A percentile compares a stretch with the other conserved stretches of the same genome.
Conservation (phyloP, 2,888 invertebrate species). For the Lasioglossum malachurum region DNA sequence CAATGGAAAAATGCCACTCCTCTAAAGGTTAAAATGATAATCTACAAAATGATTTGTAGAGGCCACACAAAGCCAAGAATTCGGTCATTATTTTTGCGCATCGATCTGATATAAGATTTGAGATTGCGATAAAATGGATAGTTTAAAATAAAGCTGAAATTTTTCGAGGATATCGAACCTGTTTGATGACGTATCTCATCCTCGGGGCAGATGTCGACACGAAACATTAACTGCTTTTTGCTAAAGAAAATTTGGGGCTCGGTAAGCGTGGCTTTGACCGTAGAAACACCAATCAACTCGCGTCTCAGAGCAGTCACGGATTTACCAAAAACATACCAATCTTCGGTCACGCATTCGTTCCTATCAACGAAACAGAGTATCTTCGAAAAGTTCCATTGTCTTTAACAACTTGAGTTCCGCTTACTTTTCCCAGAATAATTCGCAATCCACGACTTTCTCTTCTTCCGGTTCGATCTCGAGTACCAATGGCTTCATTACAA, state of each 20-base stretch:
- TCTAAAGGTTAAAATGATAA: too few relatives aligned
- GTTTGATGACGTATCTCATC: constrained; percentile 85
- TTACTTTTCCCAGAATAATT: constrained; percentile 72
- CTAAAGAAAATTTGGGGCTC: constrained; percentile 87
- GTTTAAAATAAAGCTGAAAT: neutral
- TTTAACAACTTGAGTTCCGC: constrained; percentile 38
- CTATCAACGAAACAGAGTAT: constrained; percentile 50
- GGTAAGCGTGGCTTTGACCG: constrained; percentile 86
- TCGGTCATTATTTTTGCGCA: neutral
- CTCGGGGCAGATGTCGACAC: constrained; percentile 85
- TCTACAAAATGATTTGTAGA: too few relatives aligned
- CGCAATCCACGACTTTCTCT: constrained; percentile 63
- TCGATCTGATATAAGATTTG: neutral
- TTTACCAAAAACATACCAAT: constrained; percentile 87
- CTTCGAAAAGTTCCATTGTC: neutral
- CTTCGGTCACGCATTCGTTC: constrained; percentile 85
- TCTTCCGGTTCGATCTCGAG: constrained; percentile 70
- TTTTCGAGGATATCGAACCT: constrained; percentile 73
- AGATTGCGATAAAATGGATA: neutral
- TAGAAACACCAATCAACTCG: constrained; percentile 86
- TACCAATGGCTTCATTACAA: constrained; percentile 67
- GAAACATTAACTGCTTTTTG: constrained; percentile 85
- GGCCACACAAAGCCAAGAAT: neutral
- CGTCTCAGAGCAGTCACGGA: constrained; percentile 86
- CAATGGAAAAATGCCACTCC: too few relatives aligned